Conservation (phyloP, 2,797 vertebrate species). For the Premnoplex brunnescens region DNA sequence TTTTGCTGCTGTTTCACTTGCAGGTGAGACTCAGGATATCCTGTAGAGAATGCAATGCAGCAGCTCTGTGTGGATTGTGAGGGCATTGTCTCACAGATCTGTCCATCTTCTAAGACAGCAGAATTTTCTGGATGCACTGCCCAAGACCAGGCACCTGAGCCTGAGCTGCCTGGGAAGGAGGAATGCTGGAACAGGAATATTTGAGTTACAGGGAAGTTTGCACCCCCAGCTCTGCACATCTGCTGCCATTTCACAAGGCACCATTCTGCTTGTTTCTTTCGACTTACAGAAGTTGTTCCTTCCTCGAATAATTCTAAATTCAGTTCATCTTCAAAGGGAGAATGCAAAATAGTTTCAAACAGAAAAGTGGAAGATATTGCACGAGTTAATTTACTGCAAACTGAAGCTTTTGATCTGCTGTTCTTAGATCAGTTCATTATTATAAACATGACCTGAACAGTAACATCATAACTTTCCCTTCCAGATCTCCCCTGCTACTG, state of each 20-base stretch:
- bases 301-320: background rate
- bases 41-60: background rate
- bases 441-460: background rate
- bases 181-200: background rate
- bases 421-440: background rate
- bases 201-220: background rate
- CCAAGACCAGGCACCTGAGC: background rate
- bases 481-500: background rate
- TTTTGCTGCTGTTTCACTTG: background rate
- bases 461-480: background rate
- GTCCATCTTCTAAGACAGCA: background rate
- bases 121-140: background rate
- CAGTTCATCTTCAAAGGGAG: background rate
- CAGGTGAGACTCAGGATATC: background rate
- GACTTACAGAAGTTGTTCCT: background rate
- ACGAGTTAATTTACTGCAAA: constrained; percentile 2
- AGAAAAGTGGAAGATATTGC: background rate
- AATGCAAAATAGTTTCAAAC: background rate
- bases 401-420: constrained; percentile 9
- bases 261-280: background rate
- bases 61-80: background rate
- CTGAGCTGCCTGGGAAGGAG: background rate
- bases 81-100: background rate
- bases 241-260: background rate
- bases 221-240: background rate